These are phyloP conservation scores for roundworm (Caenorhabditis elegans) DNA, from an alignment of 1,140 invertebrate genomes.

Conservation along the genomic window DNA sequence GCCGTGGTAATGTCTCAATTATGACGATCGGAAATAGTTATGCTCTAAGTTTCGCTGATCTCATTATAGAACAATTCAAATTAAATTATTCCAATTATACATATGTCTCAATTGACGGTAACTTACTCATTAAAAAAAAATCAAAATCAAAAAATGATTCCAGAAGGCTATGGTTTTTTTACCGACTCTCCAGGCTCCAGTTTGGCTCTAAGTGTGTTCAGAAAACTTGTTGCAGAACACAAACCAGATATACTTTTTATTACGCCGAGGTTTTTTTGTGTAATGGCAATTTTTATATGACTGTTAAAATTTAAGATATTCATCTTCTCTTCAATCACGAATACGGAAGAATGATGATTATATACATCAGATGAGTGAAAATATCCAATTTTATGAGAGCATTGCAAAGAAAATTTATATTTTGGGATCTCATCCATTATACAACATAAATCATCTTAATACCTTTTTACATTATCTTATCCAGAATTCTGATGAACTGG, in stretches of 20 bases:
- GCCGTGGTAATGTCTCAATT: not conserved
- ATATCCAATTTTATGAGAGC: not conserved
- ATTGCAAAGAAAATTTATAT: not conserved
- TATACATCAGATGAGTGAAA: not conserved
- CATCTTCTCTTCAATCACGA: not conserved
- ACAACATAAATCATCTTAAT: not conserved
- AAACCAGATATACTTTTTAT: not conserved
- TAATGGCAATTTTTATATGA: not conserved
- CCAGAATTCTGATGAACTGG: not conserved
- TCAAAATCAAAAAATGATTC: too few species aligned
- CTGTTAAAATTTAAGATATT: constrained; percentile 1
- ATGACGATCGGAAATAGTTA: not conserved
- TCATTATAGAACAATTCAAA: not conserved
- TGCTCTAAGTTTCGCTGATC: not conserved
- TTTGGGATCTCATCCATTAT: not conserved
- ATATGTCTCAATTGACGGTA: not conserved
- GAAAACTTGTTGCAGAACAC: not conserved
- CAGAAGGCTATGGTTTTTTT: not conserved
- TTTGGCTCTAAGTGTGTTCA: not conserved
- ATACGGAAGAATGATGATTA: not conserved
- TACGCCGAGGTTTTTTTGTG: not conserved
- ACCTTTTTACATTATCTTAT: not conserved
- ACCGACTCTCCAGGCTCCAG: not conserved
- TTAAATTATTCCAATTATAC: not conserved
- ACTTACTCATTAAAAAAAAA: not conserved